Evolutionary conservation across 2,888 invertebrate species (phyloP).

Genomic region (Leptinotarsa haldemani): DNA sequence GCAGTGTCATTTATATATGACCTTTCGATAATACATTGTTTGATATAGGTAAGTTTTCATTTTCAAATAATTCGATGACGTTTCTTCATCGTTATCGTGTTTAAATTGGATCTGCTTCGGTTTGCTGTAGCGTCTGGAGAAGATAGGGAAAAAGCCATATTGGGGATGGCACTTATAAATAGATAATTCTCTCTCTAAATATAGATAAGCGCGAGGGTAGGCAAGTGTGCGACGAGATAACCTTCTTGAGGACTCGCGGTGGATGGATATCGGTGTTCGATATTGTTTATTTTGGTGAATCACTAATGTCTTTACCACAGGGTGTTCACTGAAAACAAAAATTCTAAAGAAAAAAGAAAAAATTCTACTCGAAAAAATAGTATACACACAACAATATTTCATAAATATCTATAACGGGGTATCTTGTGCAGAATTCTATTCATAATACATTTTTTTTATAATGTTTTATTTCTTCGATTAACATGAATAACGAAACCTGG

Average conservation of each 20-base stretch:
- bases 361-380: no score
- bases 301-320: not conserved
- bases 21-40: constrained; percentile 26
- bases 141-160: constrained; percentile 21
- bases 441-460: no score
- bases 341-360: not conserved
- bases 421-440: no score
- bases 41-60: constrained; percentile 27
- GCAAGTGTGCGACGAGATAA: constrained; percentile 14
- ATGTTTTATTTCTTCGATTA: no score
- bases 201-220: constrained; percentile 27
- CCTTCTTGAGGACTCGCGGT: not conserved
- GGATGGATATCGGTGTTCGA: constrained; percentile 4
- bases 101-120: constrained; percentile 23
- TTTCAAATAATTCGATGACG: constrained; percentile 28
- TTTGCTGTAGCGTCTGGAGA: constrained; percentile 23
- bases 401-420: no score
- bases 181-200: constrained; percentile 30
- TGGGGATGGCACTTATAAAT: constrained; percentile 29
- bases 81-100: constrained; percentile 24
- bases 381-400: no score
- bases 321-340: not conserved
- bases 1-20: constrained; percentile 9
- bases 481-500: no score
- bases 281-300: constrained; percentile 16